Evolutionary conservation across 1,140 invertebrate species (phyloP), one percentile per base, ranked within the genome.

Genomic region (Conus betulinus): DNA sequence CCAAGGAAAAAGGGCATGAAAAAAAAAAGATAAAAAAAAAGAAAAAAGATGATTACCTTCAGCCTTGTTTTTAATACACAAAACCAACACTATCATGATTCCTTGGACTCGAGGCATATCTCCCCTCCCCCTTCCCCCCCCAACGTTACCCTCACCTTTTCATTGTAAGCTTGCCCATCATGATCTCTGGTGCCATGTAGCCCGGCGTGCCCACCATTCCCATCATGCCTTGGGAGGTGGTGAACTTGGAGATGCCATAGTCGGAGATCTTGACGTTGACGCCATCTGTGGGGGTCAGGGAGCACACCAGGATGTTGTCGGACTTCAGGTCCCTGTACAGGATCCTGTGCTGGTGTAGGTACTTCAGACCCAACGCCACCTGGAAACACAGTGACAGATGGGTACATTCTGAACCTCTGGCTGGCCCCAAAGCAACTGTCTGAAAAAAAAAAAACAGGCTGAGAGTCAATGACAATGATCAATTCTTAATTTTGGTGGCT

Each of bases 281-380:
- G 57, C 81, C 74, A 51, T 87, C 81, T 17, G 13, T 15, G 11
- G 79, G 55, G 60, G 84, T 86, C 53, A 93, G 88, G 83, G 91
- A 94, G 82, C 93, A 94, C 10, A 95, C 90, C 13, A 95, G 91
- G 20, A 95, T 92, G 90, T 95, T 95, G 89, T 94, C 94, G 87
- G 93, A 92, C 87, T 95, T 95, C 89, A 95, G 92, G 87, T 95
- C 94, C 55, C 94, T 84, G 88, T 93, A 95, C 0, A 94, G 90
- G 39, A 95, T 92, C 87, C 90, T 91, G 67, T 90, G 25, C 6
- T 89, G 78, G 88, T 95, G 94, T 2, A 95, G 90, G 88, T 94
- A 94, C 10, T 84, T 53, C 84, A 95, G 83, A 15, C 94, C 94
- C 79, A 92, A 57, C 52, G 84, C 87, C 55, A 91, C 87, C 90